Evolutionary conservation across 2,888 invertebrate species (phyloP).

Genomic region (Acronicta leporina): DNA sequence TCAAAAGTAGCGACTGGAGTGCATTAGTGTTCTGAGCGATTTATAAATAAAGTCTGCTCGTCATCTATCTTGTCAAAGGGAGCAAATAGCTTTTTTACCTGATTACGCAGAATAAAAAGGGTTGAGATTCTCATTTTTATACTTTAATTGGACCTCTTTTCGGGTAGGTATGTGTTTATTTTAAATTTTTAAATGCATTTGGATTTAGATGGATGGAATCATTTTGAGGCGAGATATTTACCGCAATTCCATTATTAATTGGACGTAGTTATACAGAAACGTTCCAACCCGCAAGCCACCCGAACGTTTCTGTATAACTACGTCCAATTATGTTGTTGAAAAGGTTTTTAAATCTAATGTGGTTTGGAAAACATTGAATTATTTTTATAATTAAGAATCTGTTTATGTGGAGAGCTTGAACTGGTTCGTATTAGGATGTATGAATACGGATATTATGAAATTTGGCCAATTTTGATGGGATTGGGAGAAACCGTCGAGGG

Average conservation of each 20-base stretch:
- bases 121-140: conserved; percentile 21
- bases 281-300: too few relatives aligned
- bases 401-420: background rate
- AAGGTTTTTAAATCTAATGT: conserved; percentile 4
- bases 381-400: background rate
- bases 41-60: conserved; percentile 18
- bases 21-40: conserved; percentile 28
- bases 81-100: conserved; percentile 34
- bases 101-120: conserved; percentile 27
- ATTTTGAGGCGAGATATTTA: background rate
- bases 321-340: background rate
- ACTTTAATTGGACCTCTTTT: conserved; percentile 24
- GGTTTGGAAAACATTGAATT: background rate
- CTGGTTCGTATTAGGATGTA: too few relatives aligned
- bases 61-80: conserved; percentile 42
- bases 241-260: background rate
- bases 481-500: too few relatives aligned
- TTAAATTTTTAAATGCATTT: background rate
- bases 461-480: too few relatives aligned
- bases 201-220: conserved; percentile 6
- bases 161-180: conserved; percentile 2
- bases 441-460: too few relatives aligned
- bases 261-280: too few relatives aligned
- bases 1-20: conserved; percentile 24
- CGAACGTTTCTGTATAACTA: too few relatives aligned